Conservation (phyloP, 23 tunicate genomes). For the Trididemnum nubilum region DNA sequence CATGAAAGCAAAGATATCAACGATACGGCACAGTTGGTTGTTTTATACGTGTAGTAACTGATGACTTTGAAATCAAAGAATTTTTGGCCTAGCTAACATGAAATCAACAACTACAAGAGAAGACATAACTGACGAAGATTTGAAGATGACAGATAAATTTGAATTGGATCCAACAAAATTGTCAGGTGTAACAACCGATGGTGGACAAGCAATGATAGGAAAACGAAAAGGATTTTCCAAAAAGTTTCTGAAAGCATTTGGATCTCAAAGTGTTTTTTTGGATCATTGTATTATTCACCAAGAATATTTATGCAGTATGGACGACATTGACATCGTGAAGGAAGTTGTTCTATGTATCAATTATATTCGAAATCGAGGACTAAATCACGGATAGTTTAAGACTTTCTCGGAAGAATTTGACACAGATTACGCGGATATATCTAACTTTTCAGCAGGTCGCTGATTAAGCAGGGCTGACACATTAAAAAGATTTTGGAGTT, state of each 20-base stretch:
- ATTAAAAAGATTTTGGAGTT: conserved; percentile 50
- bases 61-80: conserved; percentile 30
- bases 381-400: conserved; percentile 41
- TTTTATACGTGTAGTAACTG: conserved; percentile 39
- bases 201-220: conserved; percentile 13
- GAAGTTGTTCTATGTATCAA: conserved; percentile 36
- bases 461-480: conserved; percentile 48
- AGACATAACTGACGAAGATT: conserved; percentile 7
- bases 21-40: conserved; percentile 34
- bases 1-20: conserved; percentile 24
- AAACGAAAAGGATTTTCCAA: conserved; percentile 3
- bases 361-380: conserved; percentile 35
- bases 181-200: conserved; percentile 7
- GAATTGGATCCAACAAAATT: conserved; percentile 19
- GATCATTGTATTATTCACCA: conserved; percentile 49
- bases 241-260: background rate
- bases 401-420: conserved; percentile 34
- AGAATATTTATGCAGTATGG: conserved; percentile 33
- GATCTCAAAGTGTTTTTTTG: background rate
- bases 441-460: conserved; percentile 40
- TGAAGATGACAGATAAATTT: conserved; percentile 21
- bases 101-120: conserved; percentile 29
- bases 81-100: conserved; percentile 40
- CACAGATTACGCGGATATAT: conserved; percentile 38
- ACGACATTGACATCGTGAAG: conserved; percentile 29